Conservation (phyloP, 2,797 vertebrate genomes). For the Pangasius larnaudii region DNA sequence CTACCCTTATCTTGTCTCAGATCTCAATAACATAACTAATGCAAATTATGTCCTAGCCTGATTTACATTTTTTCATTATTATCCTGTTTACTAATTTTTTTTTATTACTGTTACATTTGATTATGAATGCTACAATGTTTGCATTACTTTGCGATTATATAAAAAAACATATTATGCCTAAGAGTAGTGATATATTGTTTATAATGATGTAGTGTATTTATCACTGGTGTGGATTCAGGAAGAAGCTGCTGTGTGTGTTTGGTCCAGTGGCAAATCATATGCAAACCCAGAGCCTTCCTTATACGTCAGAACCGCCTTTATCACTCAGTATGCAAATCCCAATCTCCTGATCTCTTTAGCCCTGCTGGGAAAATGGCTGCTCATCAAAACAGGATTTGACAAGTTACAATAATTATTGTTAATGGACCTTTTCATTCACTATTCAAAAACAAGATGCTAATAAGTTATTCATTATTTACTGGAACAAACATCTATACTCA, state of each 20-base stretch:
- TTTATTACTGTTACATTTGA: background rate
- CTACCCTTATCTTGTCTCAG: background rate
- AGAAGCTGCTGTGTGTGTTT: constrained; percentile 29
- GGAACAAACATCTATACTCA: background rate
- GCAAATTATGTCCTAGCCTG: background rate
- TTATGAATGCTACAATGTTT: background rate
- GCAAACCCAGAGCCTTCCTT: constrained; percentile 71
- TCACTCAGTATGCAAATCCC: constrained; percentile 70
- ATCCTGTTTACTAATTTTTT: background rate
- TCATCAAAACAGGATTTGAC: background rate
- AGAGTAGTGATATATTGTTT: background rate
- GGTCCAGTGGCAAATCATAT: constrained; percentile 65
- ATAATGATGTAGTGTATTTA: background rate
- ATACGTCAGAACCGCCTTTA: constrained; percentile 60
- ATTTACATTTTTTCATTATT: background rate
- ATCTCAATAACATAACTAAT: constrained; percentile 1
- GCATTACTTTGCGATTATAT: background rate
- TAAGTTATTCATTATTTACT: background rate
- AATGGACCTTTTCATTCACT: no score
- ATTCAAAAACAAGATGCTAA: background rate
- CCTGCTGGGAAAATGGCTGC: constrained; percentile 11
- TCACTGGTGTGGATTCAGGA: background rate
- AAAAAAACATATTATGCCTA: background rate
- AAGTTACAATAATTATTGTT: background rate
- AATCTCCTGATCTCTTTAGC: constrained; percentile 26